Base-by-base conservation (phyloP, 2,888 invertebrate species). In the Watsonalla binaria region DNA sequence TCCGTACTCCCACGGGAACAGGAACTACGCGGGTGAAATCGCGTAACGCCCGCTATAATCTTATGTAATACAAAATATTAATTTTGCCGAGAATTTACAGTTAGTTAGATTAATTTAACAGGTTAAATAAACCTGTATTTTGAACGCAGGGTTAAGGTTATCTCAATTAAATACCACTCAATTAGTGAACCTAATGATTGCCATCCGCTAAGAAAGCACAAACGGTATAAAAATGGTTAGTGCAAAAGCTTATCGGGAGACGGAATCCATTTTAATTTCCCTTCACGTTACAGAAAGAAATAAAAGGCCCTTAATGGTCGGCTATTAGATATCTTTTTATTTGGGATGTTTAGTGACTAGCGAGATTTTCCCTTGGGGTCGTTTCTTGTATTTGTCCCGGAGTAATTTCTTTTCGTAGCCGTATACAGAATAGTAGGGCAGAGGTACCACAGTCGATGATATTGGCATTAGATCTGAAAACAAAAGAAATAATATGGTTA, bases 371-470 rank as follows among this genome's bases (percentile, higher is more conserved):
- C 89, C 90, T 35, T 64, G 68, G 4, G 88, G 88, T 52, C 80
- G 78, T 63, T 83, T 85, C 69, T 84, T 88, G 66, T 83, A 58
- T 71, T 87, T 89, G 57, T 84, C 84, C 53, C 75, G 75, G 2
- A 85, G 81, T 62, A 86, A 69, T 74, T 83, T 87, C 74, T 88
- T 88, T 61, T 90, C 84, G 62, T 74, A 87, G 45, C 80, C 79
- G 69, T 80, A 89, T 7, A 90, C 80, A 0, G 87, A 86, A 71
- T 88, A 85, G 66, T 80, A 86, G 2, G 88, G 85, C 35, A 90
- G 74, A 0, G 90, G 90, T 62, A 86, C 66, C 58, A 90, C 89
- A 0, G 90, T 90, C 9, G 90, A 90, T 5, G 90, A 90, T 35
- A 90, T 79, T 0, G 90, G 76, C 68, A 86, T 60, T 13, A 90